Base-by-base conservation (phyloP, 2,888 invertebrate genomes). In the Junonia oenone region DNA sequence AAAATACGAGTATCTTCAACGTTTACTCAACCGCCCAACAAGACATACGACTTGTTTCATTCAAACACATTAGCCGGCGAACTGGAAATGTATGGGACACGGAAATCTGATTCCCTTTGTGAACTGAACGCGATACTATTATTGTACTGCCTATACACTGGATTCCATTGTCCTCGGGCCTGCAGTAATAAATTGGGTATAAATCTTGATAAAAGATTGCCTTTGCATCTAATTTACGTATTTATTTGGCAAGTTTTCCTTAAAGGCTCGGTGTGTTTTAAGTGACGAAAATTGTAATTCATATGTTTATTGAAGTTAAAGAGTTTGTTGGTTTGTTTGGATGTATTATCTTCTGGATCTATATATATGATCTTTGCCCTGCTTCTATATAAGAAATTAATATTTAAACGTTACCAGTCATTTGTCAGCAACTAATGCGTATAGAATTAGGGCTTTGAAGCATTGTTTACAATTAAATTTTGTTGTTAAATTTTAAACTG, bases 101-200 rank as follows among this genome's bases (percentile, higher is more conserved):
- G 61, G 63, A 64, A 59, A 59, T 57, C 58, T 57, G 58, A 61
- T 55, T 50, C 47, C 60, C 56, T 61, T 62, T 62, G 62, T 58
- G 27, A 26, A 40, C 13, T 43, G 54, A 27, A 52, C 49, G 38
- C 38, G 40, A 45, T 50, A 48, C 48, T 45, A 57, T 54, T 58
- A 54, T 46, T 45, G 31, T 57, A 22, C 27, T 33, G 31, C 52
- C 38, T 46, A 22, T 47, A 53, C 1, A 2, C 46, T 40, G 47
- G 14, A 22, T 31, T 40, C n/a, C 35, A 53, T 38, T 53, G 53
- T 38, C 46, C 29, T 46, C 26, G 8, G 26, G 43, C 13, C 13
- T 22, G 22, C 26, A 26, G 13, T 26, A 26, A 43, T 43, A 22
- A 43, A 43, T 43, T 26, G 26, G 13, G 6, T 22, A 43, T 46